These are phyloP conservation scores for Reticulitermes lucifugus DNA, from an alignment of 2,888 invertebrate species.

Conservation along the genomic window DNA sequence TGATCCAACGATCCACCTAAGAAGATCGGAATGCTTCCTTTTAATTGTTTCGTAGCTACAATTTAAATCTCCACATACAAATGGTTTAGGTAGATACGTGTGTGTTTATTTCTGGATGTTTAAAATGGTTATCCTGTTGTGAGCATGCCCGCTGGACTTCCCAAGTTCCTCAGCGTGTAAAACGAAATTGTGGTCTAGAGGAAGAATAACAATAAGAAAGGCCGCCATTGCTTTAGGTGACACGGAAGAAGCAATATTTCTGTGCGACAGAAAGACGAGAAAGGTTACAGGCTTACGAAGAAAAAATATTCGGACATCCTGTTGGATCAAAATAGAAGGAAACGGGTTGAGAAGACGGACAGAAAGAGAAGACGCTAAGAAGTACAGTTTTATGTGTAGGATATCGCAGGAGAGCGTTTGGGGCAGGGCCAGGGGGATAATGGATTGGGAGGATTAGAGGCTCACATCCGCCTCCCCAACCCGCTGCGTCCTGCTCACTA, in stretches of 20 bases:
- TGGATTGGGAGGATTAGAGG: conserved; percentile 38
- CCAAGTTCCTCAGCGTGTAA: too few relatives aligned
- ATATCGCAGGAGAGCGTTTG: conserved; percentile 14
- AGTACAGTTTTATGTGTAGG: conserved; percentile 31
- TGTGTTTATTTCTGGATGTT: too few relatives aligned
- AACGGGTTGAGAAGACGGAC: conserved; percentile 1
- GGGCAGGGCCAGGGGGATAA: conserved; percentile 4
- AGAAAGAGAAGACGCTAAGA: conserved; percentile 1
- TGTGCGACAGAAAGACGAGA: background rate
- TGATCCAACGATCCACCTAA: too few relatives aligned
- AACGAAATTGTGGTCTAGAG: too few relatives aligned
- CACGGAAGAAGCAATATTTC: background rate
- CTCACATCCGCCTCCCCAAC: conserved; percentile 22
- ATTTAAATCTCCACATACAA: too few relatives aligned
- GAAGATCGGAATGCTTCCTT: too few relatives aligned
- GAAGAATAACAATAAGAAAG: background rate
- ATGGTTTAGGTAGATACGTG: too few relatives aligned
- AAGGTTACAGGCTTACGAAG: background rate
- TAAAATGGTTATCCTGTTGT: too few relatives aligned
- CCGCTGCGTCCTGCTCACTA: background rate
- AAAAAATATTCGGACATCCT: conserved; percentile 24
- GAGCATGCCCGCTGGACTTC: too few relatives aligned
- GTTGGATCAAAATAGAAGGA: background rate
- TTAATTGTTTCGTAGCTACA: too few relatives aligned
- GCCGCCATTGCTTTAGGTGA: background rate